These are phyloP conservation scores for Ridgeia piscesae DNA, from an alignment of 1,140 invertebrate genomes.

Conservation along the genomic window DNA sequence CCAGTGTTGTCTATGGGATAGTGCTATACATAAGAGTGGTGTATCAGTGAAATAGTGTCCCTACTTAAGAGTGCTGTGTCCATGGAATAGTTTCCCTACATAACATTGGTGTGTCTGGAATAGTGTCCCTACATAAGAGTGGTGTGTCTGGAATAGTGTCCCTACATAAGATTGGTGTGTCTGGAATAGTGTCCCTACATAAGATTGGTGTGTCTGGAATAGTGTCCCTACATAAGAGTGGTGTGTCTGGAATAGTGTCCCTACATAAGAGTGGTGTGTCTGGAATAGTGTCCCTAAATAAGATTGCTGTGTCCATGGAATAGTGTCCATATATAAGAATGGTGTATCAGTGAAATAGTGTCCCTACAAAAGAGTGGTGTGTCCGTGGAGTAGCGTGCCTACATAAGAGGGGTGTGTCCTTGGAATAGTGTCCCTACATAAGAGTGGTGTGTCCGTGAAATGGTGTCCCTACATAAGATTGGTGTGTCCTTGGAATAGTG, in stretches of 20 bases:
- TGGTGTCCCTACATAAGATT: too few species aligned
- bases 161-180: not conserved
- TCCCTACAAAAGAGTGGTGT: not conserved
- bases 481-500: too few species aligned
- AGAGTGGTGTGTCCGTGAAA: too few species aligned
- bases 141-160: not conserved
- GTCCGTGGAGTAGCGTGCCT: not conserved
- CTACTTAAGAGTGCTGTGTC: not conserved
- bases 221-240: too few species aligned
- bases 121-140: constrained; percentile 2
- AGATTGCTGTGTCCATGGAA: not conserved
- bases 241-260: too few species aligned
- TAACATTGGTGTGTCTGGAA: not conserved
- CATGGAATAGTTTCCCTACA: not conserved
- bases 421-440: not conserved
- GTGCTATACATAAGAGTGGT: constrained; percentile 41
- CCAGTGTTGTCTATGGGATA: constrained; percentile 44
- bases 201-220: too few species aligned
- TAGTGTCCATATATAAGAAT: not conserved
- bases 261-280: too few species aligned
- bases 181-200: not conserved
- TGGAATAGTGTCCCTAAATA: not conserved
- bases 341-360: not conserved
- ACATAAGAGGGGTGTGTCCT: not conserved
- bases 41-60: not conserved